A percentile compares a stretch with the other conserved stretches of the same genome.
These are phyloP conservation scores for Cerceris rybyensis DNA, from an alignment of 2,888 invertebrate genomes.

Conservation along the genomic window DNA sequence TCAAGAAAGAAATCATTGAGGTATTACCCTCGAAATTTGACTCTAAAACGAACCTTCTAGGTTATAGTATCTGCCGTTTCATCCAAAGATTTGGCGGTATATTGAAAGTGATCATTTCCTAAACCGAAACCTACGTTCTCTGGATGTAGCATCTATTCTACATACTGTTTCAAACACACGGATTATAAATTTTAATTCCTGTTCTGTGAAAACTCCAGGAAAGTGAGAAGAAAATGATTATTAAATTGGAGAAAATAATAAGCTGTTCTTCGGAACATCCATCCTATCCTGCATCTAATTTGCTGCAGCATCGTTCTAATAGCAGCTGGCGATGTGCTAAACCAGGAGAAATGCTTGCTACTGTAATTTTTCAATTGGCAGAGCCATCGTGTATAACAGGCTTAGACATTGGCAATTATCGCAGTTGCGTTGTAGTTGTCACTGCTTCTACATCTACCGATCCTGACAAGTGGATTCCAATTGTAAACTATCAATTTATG, in stretches of 20 bases:
- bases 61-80: too few relatives aligned
- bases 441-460: conserved; percentile 74
- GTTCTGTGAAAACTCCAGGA: too few relatives aligned
- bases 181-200: too few relatives aligned
- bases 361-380: conserved; percentile 73
- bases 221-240: conserved; percentile 69
- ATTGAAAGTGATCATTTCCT: too few relatives aligned
- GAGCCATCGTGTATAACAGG: conserved; percentile 76
- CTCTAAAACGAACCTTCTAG: too few relatives aligned
- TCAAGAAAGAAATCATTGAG: too few relatives aligned
- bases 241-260: conserved; percentile 75
- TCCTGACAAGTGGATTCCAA: conserved; percentile 77
- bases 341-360: conserved; percentile 74
- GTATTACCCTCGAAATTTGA: too few relatives aligned
- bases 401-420: conserved; percentile 78
- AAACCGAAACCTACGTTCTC: too few relatives aligned
- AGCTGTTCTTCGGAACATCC: conserved; percentile 78
- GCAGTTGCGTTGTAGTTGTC: conserved; percentile 76
- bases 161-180: background rate
- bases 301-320: conserved; percentile 71
- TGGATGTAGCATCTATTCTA: too few relatives aligned
- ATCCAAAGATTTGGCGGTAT: too few relatives aligned
- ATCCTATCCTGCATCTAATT: conserved; percentile 74
- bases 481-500: conserved; percentile 77
- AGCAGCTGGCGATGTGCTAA: conserved; percentile 77